Conservation (phyloP, 2,888 invertebrate genomes). For the Fissipunctia ypsillon region DNA sequence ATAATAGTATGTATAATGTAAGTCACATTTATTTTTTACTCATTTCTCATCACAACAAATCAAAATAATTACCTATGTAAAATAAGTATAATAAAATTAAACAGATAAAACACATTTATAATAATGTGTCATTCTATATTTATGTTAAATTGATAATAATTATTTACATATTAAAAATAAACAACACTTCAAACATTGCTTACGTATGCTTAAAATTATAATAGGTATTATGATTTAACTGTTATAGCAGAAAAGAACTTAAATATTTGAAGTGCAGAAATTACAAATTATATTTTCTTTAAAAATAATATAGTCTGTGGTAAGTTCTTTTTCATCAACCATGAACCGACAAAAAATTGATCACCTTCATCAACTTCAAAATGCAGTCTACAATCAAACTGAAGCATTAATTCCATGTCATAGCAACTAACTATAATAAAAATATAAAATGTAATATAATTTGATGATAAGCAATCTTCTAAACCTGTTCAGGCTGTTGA, state of each 20-base stretch:
- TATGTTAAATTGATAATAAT: neutral
- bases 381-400: neutral
- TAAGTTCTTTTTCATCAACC: slow-evolving; percentile 3
- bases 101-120: neutral
- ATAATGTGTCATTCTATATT: neutral
- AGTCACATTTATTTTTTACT: neutral
- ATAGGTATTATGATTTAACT: neutral
- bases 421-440: slow-evolving; percentile 47
- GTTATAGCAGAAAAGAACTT: neutral
- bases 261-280: neutral
- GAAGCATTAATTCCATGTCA: slow-evolving; percentile 37
- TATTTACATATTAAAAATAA: neutral
- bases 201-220: neutral
- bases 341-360: neutral
- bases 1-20: too few relatives aligned
- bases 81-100: neutral
- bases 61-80: neutral
- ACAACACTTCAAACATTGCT: neutral
- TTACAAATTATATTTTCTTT: neutral
- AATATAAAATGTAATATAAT: slow-evolving; percentile 49
- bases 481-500: slow-evolving; percentile 86
- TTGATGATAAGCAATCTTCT: slow-evolving; percentile 74
- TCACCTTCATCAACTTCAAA: slow-evolving; percentile 19
- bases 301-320: neutral
- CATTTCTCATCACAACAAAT: neutral